A percentile compares a stretch with the other conserved stretches of the same genome.
Conservation (phyloP, 2,113 vertebrate species). For the Lepidothrix coronata region DNA sequence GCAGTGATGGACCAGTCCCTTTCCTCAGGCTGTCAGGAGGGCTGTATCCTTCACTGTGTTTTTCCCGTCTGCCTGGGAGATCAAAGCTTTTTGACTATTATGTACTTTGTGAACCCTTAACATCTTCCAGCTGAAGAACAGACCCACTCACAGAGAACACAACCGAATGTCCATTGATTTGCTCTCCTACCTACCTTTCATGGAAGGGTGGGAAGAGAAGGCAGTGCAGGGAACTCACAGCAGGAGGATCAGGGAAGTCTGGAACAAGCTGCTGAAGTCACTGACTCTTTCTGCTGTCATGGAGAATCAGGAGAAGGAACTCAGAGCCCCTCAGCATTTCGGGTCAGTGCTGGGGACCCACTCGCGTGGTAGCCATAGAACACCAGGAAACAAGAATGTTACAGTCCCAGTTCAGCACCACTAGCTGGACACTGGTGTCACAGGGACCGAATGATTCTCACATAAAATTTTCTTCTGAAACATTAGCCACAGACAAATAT, state of each 20-base stretch:
- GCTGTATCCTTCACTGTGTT: not conserved
- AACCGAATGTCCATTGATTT: not conserved
- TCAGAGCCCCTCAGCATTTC: not conserved
- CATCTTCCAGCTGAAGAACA: not conserved
- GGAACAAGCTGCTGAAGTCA: not conserved
- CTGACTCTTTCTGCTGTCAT: fast-evolving
- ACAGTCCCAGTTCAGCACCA: conserved; percentile 30
- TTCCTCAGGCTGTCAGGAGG: not conserved
- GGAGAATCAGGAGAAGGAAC: not conserved
- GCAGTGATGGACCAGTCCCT: not conserved
- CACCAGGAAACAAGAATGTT: conserved; percentile 11
- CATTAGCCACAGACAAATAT: not conserved
- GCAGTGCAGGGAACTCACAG: not conserved
- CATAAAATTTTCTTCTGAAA: not conserved
- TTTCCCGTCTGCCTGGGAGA: not conserved
- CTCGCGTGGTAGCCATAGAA: not conserved
- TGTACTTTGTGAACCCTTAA: not conserved
- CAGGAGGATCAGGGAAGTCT: not conserved
- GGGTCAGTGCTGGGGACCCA: not conserved
- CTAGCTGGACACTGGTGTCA: not conserved
- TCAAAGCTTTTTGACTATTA: not conserved
- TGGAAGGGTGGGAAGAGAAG: not conserved
- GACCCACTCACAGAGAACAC: not conserved
- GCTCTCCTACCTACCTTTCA: not conserved
- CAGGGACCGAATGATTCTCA: not conserved